Evolutionary conservation across 1,140 invertebrate species (phyloP), one percentile per base, ranked within the genome.

Genomic region (Megathymus violae): DNA sequence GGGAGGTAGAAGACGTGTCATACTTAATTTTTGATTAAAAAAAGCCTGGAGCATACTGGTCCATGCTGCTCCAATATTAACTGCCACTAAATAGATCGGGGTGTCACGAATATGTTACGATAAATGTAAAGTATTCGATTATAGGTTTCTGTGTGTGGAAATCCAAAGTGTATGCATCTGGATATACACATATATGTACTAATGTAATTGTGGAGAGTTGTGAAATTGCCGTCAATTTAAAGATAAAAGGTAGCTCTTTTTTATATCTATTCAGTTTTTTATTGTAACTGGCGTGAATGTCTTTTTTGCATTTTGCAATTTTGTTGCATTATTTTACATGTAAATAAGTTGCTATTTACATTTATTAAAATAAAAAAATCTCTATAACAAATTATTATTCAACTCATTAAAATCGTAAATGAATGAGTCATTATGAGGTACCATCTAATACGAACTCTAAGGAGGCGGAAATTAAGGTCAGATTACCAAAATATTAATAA

Each of bases 111-210:
- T 31, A 31, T 7, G 3, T 31, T 31, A 31, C 9, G 27, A 31
- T 31, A n/a, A 31, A 4, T 31, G 27, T 31, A 31, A 7, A 31
- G 4, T 31, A 31, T 9, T 31, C 4, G 9, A 13, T 46, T 43
- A 5, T 46, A 46, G 19, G 43, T 14, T 9, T 46, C 10, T 46
- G 15, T 2, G 11, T 46, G 3, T 7, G 5, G 0, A 58, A 36
- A 34, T 51, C 27, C 4, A 31, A 4, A 15, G 47, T 25, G 11
- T 58, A 14, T 40, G 27, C 40, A 15, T 7, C 6, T 47, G 19
- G 13, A 50, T n/a, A 11, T 31, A 50, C 11, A 36, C 48, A n/a
- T n/a, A n/a, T n/a, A 38, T 5, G 11, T 38, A 52, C 25, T 16
- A 34, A 17, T 52, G 27, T 52, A 27, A 10, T 34, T 15, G 3